Evolutionary conservation across 2,113 vertebrate species (phyloP).

Genomic region (Cheirogaleus medius): DNA sequence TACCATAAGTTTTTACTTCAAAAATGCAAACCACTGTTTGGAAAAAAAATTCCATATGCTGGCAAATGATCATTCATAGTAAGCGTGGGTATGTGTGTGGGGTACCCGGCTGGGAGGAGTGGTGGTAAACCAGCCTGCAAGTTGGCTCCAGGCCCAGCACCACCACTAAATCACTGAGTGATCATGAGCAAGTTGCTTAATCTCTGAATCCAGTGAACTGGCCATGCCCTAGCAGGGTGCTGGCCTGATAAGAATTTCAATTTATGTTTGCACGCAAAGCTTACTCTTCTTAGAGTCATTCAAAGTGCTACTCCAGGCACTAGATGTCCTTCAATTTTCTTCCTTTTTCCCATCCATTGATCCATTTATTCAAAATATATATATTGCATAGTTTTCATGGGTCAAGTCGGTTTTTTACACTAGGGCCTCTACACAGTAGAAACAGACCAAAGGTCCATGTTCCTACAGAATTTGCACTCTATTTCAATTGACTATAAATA

Average conservation of each 20-base stretch:
- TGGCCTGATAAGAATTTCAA: not conserved
- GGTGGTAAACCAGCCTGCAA: not conserved
- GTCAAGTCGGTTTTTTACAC: not conserved
- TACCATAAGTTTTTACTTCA: not conserved
- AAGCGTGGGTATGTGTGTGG: not conserved
- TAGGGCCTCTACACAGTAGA: not conserved
- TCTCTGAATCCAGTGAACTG: not conserved
- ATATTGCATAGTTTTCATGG: not conserved
- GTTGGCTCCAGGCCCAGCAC: not conserved
- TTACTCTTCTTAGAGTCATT: not conserved
- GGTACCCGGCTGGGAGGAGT: rapidly evolving
- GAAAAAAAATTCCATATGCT: not conserved
- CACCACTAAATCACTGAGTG: not conserved
- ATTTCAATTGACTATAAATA: not conserved
- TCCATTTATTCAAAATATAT: not conserved
- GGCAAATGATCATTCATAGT: not conserved
- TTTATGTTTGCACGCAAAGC: not conserved
- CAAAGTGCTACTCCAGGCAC: not conserved
- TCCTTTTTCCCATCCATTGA: not conserved
- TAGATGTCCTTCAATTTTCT: not conserved
- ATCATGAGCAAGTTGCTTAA: not conserved
- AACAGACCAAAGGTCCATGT: not conserved
- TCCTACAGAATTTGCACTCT: not conserved
- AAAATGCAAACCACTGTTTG: not conserved
- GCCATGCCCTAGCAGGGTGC: not conserved